A percentile compares a stretch with the other conserved stretches of the same genome.
phyloP scores from a whole-genome alignment of 1,140 invertebrate species.

The Calycopis cecrops region DNA sequence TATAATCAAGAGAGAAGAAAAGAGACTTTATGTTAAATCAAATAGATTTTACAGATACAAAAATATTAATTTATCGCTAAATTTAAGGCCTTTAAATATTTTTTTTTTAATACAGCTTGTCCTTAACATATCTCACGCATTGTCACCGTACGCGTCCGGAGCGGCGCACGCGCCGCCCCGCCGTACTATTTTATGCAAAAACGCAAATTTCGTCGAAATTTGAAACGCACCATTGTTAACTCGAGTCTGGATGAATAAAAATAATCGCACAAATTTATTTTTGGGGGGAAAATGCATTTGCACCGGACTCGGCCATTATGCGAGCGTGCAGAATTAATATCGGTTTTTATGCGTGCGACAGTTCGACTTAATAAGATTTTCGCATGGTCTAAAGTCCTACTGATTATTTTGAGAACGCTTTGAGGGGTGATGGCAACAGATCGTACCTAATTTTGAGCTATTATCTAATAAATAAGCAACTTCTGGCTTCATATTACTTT shows the following conservation, averaged over 20 bases:
- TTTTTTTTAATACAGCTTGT: too few species aligned
- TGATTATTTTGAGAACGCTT: slow-evolving; percentile 27
- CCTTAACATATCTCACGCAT: slow-evolving; percentile 11
- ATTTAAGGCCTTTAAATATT: too few species aligned
- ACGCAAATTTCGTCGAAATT: slow-evolving; percentile 72
- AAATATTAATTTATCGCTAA: too few species aligned
- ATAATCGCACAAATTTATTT: slow-evolving; percentile 59
- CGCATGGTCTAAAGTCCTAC: slow-evolving; percentile 43
- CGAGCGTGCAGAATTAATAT: slow-evolving; percentile 49
- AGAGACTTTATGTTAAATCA: too few species aligned
- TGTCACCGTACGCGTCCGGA: slow-evolving; percentile 42
- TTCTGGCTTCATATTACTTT: background rate
- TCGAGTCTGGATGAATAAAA: slow-evolving; percentile 56
- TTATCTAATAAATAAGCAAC: background rate
- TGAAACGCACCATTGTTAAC: slow-evolving; percentile 67
- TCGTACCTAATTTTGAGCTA: background rate
- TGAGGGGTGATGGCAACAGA: too few species aligned
- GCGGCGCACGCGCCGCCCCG: slow-evolving; percentile 54
- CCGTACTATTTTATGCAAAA: slow-evolving; percentile 68
- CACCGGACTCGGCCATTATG: slow-evolving; percentile 43
- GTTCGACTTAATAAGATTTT: slow-evolving; percentile 51
- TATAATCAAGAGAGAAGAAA: too few species aligned
- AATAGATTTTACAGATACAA: too few species aligned
- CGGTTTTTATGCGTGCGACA: slow-evolving; percentile 57
- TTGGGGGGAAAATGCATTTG: slow-evolving; percentile 60